Conservation (phyloP, 2,888 invertebrate genomes). For the Eristalis tenax region DNA sequence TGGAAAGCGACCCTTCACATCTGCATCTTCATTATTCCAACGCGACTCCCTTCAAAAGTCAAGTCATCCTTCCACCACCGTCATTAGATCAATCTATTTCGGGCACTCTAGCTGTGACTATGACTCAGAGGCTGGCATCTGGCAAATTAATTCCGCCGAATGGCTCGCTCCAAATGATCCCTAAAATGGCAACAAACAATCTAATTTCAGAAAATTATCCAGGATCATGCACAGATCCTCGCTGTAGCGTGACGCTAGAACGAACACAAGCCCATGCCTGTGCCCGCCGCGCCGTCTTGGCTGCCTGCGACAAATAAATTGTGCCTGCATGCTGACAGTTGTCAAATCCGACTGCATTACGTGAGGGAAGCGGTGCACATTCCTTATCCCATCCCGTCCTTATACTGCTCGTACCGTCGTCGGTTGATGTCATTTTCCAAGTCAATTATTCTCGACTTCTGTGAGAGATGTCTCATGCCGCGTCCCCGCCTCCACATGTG, state of each 20-base stretch:
- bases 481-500: background rate
- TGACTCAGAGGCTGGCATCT: constrained; percentile 48
- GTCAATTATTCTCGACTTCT: constrained; percentile 54
- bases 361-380: background rate
- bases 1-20: too few relatives aligned
- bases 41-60: background rate
- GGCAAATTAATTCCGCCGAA: constrained; percentile 54
- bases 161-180: constrained; percentile 59
- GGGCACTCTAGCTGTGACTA: background rate
- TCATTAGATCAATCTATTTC: constrained; percentile 17
- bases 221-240: constrained; percentile 61
- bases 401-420: background rate
- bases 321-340: constrained; percentile 43
- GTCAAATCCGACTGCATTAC: constrained; percentile 39
- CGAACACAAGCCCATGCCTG: background rate
- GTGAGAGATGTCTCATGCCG: background rate
- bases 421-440: constrained; percentile 55
- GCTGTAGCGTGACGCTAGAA: constrained; percentile 29
- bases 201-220: constrained; percentile 66
- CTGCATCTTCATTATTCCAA: background rate
- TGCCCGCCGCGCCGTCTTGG: background rate
- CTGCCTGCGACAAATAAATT: constrained; percentile 49
- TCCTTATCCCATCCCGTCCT: background rate
- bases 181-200: constrained; percentile 64
- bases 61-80: background rate